A percentile compares a stretch with the other conserved stretches of the same genome.
Evolutionary conservation across 2,888 invertebrate species (phyloP).

Genomic region (Sturmia bella): DNA sequence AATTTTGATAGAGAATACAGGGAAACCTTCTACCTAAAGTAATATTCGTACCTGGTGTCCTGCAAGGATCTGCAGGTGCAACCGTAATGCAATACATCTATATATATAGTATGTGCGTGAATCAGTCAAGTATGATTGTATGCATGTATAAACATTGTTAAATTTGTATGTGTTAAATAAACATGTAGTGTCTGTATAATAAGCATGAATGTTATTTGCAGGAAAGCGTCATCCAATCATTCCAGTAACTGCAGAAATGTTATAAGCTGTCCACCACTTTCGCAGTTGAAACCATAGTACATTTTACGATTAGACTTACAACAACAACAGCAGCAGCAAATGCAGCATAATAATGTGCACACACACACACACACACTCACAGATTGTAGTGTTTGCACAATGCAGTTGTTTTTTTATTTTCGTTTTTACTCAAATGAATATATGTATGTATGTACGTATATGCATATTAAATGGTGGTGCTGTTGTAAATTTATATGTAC

Average conservation of each 20-base stretch:
- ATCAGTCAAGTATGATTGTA: background rate
- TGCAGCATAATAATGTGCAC: slow-evolving; percentile 33
- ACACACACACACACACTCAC: background rate
- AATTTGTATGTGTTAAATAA: background rate
- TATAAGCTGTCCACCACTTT: background rate
- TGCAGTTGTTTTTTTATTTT: slow-evolving; percentile 12
- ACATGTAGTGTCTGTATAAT: slow-evolving; percentile 11
- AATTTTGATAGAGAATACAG: no score
- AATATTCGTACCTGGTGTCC: no score
- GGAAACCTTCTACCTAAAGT: no score
- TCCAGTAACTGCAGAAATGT: slow-evolving; percentile 15
- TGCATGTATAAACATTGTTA: background rate
- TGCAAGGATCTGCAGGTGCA: no score
- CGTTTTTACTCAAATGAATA: slow-evolving; percentile 19
- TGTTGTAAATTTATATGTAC: slow-evolving; percentile 3
- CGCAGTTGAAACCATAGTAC: slow-evolving; percentile 5
- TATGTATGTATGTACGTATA: background rate
- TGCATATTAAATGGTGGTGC: background rate
- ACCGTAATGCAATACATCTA: background rate
- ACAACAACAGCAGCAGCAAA: slow-evolving; percentile 15
- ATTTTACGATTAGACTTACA: slow-evolving; percentile 9
- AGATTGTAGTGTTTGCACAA: no score
- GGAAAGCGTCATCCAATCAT: slow-evolving; percentile 12
- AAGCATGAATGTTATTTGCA: slow-evolving; percentile 6
- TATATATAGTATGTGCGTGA: slow-evolving; percentile 1